Evolutionary conservation across 2,888 invertebrate species (phyloP).

Genomic region (Synanthedon andrenaeformis): DNA sequence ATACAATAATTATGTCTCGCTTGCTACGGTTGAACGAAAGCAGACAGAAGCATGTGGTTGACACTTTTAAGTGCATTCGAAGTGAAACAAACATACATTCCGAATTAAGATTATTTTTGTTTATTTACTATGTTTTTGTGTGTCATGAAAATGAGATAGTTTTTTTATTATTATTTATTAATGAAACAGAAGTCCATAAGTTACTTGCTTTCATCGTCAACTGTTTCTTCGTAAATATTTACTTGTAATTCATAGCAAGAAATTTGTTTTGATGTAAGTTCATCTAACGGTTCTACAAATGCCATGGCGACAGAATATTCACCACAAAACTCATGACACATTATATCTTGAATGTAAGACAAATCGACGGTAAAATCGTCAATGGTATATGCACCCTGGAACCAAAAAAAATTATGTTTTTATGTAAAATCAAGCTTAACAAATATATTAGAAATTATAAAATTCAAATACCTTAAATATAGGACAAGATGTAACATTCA

Average conservation of each 20-base stretch:
- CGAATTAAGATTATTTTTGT: too few species aligned
- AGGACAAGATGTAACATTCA: slow-evolving; percentile 38
- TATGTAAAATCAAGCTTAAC: too few species aligned
- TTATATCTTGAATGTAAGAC: slow-evolving; percentile 19
- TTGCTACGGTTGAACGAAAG: too few species aligned
- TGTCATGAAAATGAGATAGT: too few species aligned
- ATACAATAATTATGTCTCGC: too few species aligned
- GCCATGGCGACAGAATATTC: slow-evolving; percentile 18
- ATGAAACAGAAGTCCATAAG: background rate
- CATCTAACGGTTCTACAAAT: background rate
- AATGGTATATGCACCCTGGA: slow-evolving; percentile 25
- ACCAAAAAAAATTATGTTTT: slow-evolving; percentile 5
- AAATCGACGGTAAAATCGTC: slow-evolving; percentile 22
- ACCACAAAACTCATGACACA: slow-evolving; percentile 33
- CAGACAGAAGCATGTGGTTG: too few species aligned
- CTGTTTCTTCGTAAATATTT: slow-evolving; percentile 7
- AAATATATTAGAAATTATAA: too few species aligned
- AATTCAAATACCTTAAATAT: slow-evolving; percentile 23
- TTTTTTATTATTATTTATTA: too few species aligned
- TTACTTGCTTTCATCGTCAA: slow-evolving; percentile 7
- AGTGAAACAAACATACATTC: too few species aligned
- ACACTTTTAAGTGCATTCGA: too few species aligned
- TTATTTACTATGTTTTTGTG: too few species aligned
- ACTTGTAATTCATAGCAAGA: slow-evolving; percentile 24
- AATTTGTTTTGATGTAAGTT: slow-evolving; percentile 6